Evolutionary conservation across 2,113 vertebrate species (phyloP).

Genomic region (Nothocercus nigrocapillus): DNA sequence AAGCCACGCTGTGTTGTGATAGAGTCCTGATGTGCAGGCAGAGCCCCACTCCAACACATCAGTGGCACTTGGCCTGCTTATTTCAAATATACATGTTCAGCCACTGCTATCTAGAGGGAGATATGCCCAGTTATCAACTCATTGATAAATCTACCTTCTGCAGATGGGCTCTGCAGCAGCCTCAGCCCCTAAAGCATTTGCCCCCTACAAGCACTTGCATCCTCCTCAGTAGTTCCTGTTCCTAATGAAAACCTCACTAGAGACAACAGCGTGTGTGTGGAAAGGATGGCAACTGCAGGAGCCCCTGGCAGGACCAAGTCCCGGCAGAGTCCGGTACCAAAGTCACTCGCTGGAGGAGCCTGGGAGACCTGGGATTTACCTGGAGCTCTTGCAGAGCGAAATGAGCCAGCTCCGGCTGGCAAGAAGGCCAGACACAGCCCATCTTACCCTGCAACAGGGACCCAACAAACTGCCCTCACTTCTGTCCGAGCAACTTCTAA

Average conservation of each 20-base stretch:
- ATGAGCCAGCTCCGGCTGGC: background rate
- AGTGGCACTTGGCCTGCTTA: background rate
- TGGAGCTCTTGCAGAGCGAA: background rate
- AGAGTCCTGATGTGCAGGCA: background rate
- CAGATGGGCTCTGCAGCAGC: background rate
- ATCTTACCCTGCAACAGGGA: background rate
- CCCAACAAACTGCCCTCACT: too few species aligned
- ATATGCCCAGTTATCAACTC: background rate
- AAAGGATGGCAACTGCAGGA: accelerated
- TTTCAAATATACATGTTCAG: background rate
- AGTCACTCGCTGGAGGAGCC: background rate
- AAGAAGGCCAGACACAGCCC: background rate
- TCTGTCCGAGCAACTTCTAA: background rate
- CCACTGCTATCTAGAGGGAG: background rate
- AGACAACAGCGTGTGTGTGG: accelerated
- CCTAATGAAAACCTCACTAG: accelerated
- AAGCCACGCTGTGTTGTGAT: background rate
- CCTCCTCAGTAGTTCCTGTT: background rate
- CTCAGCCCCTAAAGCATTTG: background rate
- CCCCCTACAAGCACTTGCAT: background rate
- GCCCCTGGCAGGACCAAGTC: background rate
- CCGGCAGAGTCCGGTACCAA: background rate
- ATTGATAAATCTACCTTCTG: background rate
- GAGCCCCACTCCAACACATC: background rate
- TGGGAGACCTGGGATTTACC: background rate